Conservation (phyloP, 2,797 vertebrate genomes). For the Sebastes trivittatus region DNA sequence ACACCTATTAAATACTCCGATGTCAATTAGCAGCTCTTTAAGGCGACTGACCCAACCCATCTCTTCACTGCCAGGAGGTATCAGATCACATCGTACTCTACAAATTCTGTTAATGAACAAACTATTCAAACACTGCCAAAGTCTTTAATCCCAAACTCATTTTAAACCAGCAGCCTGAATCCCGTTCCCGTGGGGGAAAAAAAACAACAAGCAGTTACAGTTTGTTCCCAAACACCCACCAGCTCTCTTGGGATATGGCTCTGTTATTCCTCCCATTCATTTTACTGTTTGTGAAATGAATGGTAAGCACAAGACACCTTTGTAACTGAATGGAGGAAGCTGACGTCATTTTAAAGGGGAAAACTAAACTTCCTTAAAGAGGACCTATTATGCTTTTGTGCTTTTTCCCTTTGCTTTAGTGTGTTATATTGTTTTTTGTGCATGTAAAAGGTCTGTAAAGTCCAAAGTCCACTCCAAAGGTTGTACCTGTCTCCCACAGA, state of each 20-base stretch:
- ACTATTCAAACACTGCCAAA: slow-evolving; percentile 1
- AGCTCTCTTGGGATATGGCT: slow-evolving; percentile 15
- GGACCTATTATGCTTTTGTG: no score
- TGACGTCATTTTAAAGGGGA: neutral
- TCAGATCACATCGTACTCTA: slow-evolving; percentile 1
- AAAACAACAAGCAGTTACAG: slow-evolving; percentile 11
- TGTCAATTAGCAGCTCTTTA: slow-evolving; percentile 4
- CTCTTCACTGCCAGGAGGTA: neutral
- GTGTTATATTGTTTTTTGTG: no score
- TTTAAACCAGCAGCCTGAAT: slow-evolving; percentile 24
- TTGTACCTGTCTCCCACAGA: no score
- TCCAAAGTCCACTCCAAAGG: no score
- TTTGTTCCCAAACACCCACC: slow-evolving; percentile 18
- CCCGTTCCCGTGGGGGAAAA: neutral
- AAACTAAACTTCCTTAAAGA: neutral
- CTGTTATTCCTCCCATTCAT: slow-evolving; percentile 29
- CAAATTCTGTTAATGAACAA: slow-evolving; percentile 30
- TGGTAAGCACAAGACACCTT: neutral
- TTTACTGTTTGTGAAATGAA: slow-evolving; percentile 26
- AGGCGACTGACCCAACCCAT: neutral
- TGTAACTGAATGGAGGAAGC: neutral
- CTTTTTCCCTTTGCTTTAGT: no score
- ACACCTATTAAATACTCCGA: slow-evolving; percentile 10
- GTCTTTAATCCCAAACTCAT: slow-evolving; percentile 16
- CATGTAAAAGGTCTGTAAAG: no score